These are phyloP conservation scores for Percopsis transmontana DNA, from an alignment of 2,113 vertebrate genomes.

Conservation along the genomic window DNA sequence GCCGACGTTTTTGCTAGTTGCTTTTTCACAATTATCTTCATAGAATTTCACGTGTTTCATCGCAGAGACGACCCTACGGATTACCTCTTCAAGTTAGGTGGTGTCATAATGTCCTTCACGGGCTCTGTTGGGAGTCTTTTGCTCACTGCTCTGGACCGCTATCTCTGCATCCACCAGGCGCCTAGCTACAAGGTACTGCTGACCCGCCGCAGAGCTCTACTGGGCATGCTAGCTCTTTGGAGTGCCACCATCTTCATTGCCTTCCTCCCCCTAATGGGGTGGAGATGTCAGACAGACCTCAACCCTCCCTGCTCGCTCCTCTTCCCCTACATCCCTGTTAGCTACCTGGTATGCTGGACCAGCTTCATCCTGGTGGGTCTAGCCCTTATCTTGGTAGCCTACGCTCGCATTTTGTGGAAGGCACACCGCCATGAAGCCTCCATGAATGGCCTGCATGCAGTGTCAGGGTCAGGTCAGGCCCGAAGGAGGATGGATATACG, in stretches of 20 bases:
- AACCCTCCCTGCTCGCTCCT: constrained; percentile 79
- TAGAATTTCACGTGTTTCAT: constrained; percentile 86
- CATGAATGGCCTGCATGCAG: constrained; percentile 71
- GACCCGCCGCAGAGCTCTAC: constrained; percentile 79
- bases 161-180: constrained; percentile 85
- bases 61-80: constrained; percentile 43
- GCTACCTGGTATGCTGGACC: constrained; percentile 83
- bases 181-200: constrained; percentile 83
- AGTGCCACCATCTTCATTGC: constrained; percentile 72
- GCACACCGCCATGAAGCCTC: constrained; percentile 82
- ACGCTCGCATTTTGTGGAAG: constrained; percentile 84
- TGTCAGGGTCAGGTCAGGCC: constrained; percentile 68
- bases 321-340: constrained; percentile 83
- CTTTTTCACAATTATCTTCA: constrained; percentile 85
- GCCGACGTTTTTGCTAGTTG: constrained; percentile 89
- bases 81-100: constrained; percentile 90
- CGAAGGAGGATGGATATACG: constrained; percentile 88
- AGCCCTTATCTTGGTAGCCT: constrained; percentile 81
- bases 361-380: constrained; percentile 77
- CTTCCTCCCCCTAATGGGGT: constrained; percentile 88
- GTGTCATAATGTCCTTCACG: constrained; percentile 87
- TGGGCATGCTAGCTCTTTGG: constrained; percentile 82
- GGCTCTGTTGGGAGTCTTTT: constrained; percentile 91
- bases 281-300: constrained; percentile 84
- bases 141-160: constrained; percentile 89